Base-by-base conservation (phyloP, 92 coral and sea anemone species). In the Phenganax subtilis region DNA sequence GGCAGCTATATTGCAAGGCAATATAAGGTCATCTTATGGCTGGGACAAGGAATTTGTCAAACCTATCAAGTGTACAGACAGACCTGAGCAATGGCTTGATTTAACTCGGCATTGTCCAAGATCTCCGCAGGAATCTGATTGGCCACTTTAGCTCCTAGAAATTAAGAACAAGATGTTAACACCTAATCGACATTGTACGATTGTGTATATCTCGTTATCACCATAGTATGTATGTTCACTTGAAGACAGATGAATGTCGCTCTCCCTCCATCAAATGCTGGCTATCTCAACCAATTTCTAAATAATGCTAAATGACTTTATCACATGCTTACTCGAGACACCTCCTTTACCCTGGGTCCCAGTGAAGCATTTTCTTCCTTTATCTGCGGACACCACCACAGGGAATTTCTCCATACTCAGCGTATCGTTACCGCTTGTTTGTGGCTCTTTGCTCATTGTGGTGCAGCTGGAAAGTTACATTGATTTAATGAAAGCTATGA, bases 71-170 rank as follows among this genome's bases (percentile, higher is more conserved):
- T 37, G 2, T 37, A 1, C 10, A 12, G 20, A 80, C 81, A 10
- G 56, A 91, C 98, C 98, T 91, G 97, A 70, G 85, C 87, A 14
- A 93, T 83, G 25, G 97, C 97, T 55, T 87, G 86, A 81, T 91
- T 92, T 56, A 91, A 81, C 72, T 89, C 90, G 27, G 55, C 60
- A 86, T 93, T 86, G 72, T 90, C 88, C 11, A 87, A 76, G 75
- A 93, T 90, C 72, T 93, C 94, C 17, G 88, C 87, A 47, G 98
- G 98, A 28, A 93, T 93, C 69, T 93, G 98, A 80, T 78, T 87
- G 5, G 86, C 98, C 63, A 89, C 74, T 82, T 87, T 82, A 7
- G 73, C 54, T 20, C 73, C 73, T 68, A 68, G 20, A 7, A 61
- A 61, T 7, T 2, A 27, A 27, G 30, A 27, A 30, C 47, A 66